Evolutionary conservation across 2,113 vertebrate genomes (phyloP).

Genomic region (Nansenia antarctica): DNA sequence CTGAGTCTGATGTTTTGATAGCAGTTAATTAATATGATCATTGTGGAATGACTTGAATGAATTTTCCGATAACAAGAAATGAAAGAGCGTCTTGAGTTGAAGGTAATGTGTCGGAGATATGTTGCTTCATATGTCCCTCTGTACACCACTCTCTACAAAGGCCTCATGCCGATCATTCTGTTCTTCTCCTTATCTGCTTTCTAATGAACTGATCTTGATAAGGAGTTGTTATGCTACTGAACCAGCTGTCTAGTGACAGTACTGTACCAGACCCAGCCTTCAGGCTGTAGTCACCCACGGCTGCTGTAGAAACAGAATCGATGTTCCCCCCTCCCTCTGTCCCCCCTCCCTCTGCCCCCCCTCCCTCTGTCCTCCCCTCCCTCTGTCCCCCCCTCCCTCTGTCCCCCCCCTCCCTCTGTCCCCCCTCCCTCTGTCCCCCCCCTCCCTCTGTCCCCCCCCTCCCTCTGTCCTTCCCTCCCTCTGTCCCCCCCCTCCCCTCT

Average conservation of each 20-base stretch:
- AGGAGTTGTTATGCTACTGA: background rate
- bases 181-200: background rate
- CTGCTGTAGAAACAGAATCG: background rate
- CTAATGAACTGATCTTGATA: background rate
- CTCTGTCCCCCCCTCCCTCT: no score
- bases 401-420: no score
- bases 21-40: slow-evolving; percentile 52
- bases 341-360: no score
- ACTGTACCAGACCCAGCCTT: no score
- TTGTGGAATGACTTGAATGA: slow-evolving; percentile 39
- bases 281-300: background rate
- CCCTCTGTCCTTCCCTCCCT: no score
- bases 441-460: no score
- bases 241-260: background rate
- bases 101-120: background rate
- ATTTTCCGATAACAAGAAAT: slow-evolving; percentile 20
- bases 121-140: background rate
- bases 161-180: background rate
- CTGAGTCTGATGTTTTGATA: slow-evolving; percentile 37
- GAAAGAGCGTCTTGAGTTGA: background rate
- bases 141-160: background rate
- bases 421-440: no score
- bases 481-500: no score
- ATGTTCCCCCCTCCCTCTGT: background rate
- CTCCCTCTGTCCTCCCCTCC: no score